These are phyloP conservation scores for Hirtodrosophila trivittata DNA, from an alignment of 2,888 invertebrate genomes.

Conservation along the genomic window DNA sequence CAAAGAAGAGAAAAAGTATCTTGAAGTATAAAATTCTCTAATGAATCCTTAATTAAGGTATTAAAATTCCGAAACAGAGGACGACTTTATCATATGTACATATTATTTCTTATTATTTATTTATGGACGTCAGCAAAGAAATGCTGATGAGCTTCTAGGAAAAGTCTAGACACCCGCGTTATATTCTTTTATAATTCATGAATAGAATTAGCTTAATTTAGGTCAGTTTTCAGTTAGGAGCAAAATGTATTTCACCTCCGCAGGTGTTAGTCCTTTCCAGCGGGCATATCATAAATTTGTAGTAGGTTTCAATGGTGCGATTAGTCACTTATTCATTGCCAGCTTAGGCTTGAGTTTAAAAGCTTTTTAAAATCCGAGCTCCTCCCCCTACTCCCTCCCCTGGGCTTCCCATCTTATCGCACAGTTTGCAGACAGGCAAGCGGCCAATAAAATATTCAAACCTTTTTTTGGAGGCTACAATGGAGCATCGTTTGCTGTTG, in stretches of 20 bases:
- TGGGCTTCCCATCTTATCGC: conserved; percentile 50
- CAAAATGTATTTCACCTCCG: too few relatives aligned
- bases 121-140: too few relatives aligned
- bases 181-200: too few relatives aligned
- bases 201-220: too few relatives aligned
- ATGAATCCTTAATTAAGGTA: too few relatives aligned
- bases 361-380: conserved; percentile 9
- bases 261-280: too few relatives aligned
- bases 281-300: background rate
- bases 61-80: background rate
- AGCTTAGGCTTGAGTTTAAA: conserved; percentile 33
- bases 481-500: background rate
- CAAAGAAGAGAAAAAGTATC: too few relatives aligned
- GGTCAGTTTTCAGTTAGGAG: too few relatives aligned
- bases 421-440: conserved; percentile 58
- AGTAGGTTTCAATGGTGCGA: conserved; percentile 18
- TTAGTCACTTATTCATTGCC: conserved; percentile 40
- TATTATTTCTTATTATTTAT: too few relatives aligned
- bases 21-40: conserved; percentile 3
- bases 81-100: conserved; percentile 32
- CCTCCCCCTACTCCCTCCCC: too few relatives aligned
- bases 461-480: conserved; percentile 40
- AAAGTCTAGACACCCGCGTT: too few relatives aligned
- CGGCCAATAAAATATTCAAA: conserved; percentile 69
- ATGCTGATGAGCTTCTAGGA: too few relatives aligned